phyloP scores from a whole-genome alignment of 1,140 invertebrate genomes.

The Ceratitis capitata region DNA sequence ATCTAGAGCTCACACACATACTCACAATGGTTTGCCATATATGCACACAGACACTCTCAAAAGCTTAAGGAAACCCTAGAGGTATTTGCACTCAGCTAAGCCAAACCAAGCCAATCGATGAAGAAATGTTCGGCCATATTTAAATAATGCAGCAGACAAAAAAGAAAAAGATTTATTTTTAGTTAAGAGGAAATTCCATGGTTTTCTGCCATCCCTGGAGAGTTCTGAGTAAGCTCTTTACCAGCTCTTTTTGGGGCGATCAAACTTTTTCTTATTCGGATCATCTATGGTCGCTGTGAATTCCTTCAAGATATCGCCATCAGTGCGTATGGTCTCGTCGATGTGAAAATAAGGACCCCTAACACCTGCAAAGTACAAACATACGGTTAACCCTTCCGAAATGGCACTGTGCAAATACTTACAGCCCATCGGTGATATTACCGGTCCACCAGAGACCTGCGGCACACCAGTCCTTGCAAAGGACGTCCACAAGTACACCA shows the following conservation, averaged over 20 bases:
- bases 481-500: conserved; percentile 63
- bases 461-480: conserved; percentile 59
- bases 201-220: not conserved
- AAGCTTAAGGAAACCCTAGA: conserved; percentile 17
- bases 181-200: not conserved
- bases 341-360: conserved; percentile 51
- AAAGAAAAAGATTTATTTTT: conserved; percentile 9
- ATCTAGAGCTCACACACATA: not conserved
- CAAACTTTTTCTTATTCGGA: conserved; percentile 51
- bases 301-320: conserved; percentile 50
- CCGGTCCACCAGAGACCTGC: not conserved
- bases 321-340: conserved; percentile 41
- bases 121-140: not conserved
- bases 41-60: not conserved
- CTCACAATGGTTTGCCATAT: not conserved
- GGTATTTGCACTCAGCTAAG: not conserved
- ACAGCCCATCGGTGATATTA: not conserved
- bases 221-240: not conserved
- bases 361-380: not conserved
- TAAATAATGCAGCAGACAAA: not conserved
- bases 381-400: not conserved
- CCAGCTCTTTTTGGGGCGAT: conserved; percentile 21
- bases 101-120: not conserved
- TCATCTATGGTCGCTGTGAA: conserved; percentile 55
- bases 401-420: not conserved